Conservation (phyloP, 2,888 invertebrate species). For the Xanthia togata region DNA sequence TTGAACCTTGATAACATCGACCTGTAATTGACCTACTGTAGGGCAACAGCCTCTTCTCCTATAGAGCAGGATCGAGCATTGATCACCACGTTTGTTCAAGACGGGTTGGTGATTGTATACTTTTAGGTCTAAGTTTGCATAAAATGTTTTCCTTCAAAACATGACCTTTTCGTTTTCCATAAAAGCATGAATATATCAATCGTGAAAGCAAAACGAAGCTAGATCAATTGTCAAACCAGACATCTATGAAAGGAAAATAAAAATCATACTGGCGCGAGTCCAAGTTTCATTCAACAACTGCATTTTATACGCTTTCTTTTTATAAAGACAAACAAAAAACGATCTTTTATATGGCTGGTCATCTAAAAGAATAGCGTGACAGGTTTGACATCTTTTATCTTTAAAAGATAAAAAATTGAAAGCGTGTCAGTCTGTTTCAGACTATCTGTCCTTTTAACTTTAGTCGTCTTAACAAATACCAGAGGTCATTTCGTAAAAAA, state of each 20-base stretch:
- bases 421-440: slow-evolving; percentile 15
- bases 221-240: slow-evolving; percentile 39
- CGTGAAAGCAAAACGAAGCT: slow-evolving; percentile 7
- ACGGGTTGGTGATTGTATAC: background rate
- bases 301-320: slow-evolving; percentile 44
- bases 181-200: slow-evolving; percentile 5
- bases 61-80: background rate
- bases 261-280: slow-evolving; percentile 35
- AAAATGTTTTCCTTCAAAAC: background rate
- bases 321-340: slow-evolving; percentile 21
- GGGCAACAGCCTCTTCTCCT: background rate
- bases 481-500: slow-evolving; percentile 3
- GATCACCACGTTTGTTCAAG: background rate
- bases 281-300: slow-evolving; percentile 39
- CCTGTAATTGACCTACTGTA: background rate
- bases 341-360: slow-evolving; percentile 8
- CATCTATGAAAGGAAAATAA: slow-evolving; percentile 32
- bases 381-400: slow-evolving; percentile 30
- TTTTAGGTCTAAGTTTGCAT: background rate
- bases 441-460: slow-evolving; percentile 15
- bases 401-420: slow-evolving; percentile 30
- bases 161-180: background rate
- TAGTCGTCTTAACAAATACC: slow-evolving; percentile 3
- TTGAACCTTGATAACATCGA: background rate
- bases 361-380: slow-evolving; percentile 20